Evolutionary conservation across 2,797 vertebrate species (phyloP), one percentile per base, ranked within the genome.

Genomic region (Epinephelus coioides): DNA sequence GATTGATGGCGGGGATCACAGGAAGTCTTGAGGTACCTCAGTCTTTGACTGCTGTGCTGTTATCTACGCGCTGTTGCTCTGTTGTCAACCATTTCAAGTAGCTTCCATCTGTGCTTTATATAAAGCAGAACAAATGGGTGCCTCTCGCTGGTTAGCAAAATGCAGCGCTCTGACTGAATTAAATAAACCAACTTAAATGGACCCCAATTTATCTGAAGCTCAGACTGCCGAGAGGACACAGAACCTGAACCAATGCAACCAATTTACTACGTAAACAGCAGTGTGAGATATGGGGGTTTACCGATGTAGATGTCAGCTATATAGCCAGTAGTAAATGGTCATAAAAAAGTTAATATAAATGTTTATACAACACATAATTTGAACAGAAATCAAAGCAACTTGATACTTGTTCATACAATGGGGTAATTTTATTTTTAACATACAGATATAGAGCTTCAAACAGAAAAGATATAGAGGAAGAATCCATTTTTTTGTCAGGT

Each of bases 1-100:
- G 94, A 95, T 94, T 94, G 92, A 95, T 95, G 90, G 88, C 74
- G 69, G 81, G 73, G 87, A 90, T 93, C 88, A 88, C 84, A 91
- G 89, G 80, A 90, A 86, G 85, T 91, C 84, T 91, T 79, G 83
- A 89, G 86, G 87, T 88, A 73, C 89, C 89, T 83, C 78, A 54
- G 66, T 89, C 79, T 88, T 78, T 89, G 86, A 90, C 86, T 86
- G 83, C 84, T 55, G 69, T 12, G 63, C 74, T 82, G 84, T 86
- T 91, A 84, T 91, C 83, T 86, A 30, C 64, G 47, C 56, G 34
- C 49, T 64, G 75, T 60, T 65, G 61, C 76, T 81, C 67, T 71
- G 75, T 82, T 82, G 85, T 85, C 70, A 65, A 59, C 67, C 67
- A 72, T 86, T 82, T 85, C 63, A 68, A 81, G 67, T 63, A 68